Evolutionary conservation across 2,888 invertebrate genomes (phyloP), one percentile per base, ranked within the genome.

Genomic region (Troides oblongomaculatus): DNA sequence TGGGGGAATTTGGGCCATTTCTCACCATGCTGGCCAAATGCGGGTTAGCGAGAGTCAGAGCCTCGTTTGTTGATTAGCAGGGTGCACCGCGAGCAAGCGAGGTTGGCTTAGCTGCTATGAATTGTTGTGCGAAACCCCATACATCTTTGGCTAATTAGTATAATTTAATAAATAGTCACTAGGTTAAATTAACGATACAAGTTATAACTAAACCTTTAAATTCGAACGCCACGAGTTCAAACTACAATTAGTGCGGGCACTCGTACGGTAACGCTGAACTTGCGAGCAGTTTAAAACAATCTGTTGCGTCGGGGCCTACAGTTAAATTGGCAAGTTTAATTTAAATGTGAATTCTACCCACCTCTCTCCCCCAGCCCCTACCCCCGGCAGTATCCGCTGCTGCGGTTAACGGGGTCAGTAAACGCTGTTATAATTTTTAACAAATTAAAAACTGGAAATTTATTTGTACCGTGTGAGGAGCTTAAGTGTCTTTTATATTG

Each of bases 251-350:
- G 36, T 46, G 18, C 17, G 59, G 39, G 7, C 30, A 30, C 30
- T 30, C 30, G 30, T 30, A 57, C 56, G n/a, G 68, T 58, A 30
- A 30, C 58, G 8, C 43, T 59, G 25, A 46, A 59, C 21, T 59
- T 14, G 57, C 18, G 66, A 46, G 57, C 36, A 46, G 50, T 68
- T 59, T 59, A 43, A 36, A 68, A 68, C 68, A 68, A 64, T 68
- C 63, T 64, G 64, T 64, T 39, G 64, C 64, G 39, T 64, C 21
- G 17, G 12, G 36, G 64, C 39, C 57, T 18, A 14, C 53, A 18
- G 62, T 62, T 43, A 62, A 62, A 46, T 62, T 23, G 39, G 57
- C 39, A n/a, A 64, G 43, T 64, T 64, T 39, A 46, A 66, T 59
- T 66, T 66, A 66, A 66, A 60, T 66, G 59, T 12, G 58, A 60